Base-by-base conservation (phyloP, 2,797 vertebrate species). In the Pseudomugil tenellus region DNA sequence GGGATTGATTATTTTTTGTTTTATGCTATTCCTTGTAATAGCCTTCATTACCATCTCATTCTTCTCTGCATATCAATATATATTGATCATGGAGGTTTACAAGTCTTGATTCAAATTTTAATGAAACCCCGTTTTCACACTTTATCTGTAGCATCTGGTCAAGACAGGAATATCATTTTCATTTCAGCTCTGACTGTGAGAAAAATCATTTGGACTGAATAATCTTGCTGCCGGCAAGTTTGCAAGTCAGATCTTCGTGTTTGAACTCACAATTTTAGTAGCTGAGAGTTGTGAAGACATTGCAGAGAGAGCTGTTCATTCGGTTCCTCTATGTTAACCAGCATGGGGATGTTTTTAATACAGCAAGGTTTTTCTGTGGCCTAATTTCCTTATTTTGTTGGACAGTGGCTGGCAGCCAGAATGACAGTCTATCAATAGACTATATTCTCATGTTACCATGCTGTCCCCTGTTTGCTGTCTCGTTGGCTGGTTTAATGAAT, bases 401-500 rank as follows among this genome's bases (percentile, higher is more conserved):
- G 71, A 83, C 75, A 73, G 67, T 29, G 46, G 54, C 74, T 75
- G 74, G 76, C 78, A 80, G 67, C 34, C 59, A 70, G 67, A 84
- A 80, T 81, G 84, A 84, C 85, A 76, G 67, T 59, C 63, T 76
- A 80, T 88, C 80, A 85, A 89, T 77, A 83, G 67, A 77, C 67
- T 49, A 74, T 83, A 84, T 87, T 86, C 79, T 85, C 69, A 66
- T 77, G 80, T 80, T 85, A 70, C 77, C 67, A 49, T 19, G 2
- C 52, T 62, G 74, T 76, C 79, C 74, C n/a, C 83, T 59, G 71
- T 75, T 75, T 79, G 68, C 78, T 58, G 70, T 85, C 81, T 71
- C 49, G 0, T 70, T 84, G 79, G 68, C 79, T 54, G 54, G 26
- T 81, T 87, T 83, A 87, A 91, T 91, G 85, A 87, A 85, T 74